Base-by-base conservation (phyloP, 2,797 vertebrate species). In the Phataginus tricuspis region DNA sequence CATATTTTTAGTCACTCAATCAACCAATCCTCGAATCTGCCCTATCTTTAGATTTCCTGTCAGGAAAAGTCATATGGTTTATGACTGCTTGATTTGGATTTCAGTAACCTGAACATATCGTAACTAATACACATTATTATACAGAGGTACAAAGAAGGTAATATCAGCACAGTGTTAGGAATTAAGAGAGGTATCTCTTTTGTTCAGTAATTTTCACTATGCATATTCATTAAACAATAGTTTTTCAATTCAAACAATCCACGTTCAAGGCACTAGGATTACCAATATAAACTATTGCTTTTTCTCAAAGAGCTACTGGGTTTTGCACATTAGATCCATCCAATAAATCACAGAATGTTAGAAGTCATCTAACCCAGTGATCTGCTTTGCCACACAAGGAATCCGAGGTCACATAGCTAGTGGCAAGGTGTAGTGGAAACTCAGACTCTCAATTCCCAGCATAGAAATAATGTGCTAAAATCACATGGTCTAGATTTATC, bases 1-100 rank as follows among this genome's bases (percentile, higher is more conserved):
- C 27, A 69, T 91, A 95, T 80, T 93, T 98, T 96, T 96, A 97
- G 88, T 45, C 64, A 91, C 93, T 91, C 72, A 96, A 71, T 95
- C 89, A 96, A 75, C 69, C 69, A 96, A 37, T 66, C 39, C 37
- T 66, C 34, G 49, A 66, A 18, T 71, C 59, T 96, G 42, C 10
- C 18, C 89, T 98, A 93, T 93, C 91, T 97, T 94, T 97, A 97
- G 83, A 94, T 51, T 95, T 97, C 89, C 91, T 96, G 83, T 75
- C 94, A 79, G 66, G 31, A 75, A 71, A 90, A 96, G 93, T 95
- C 88, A 96, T 83, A 90, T 71, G 27, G 11, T 86, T 96, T 94
- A 91, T 63, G 29, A 34, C 19, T 85, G 51, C 88, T 79, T 96
- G 42, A 74, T 86, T 93, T 89, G 31, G 31, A 16, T 82, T 96